These are phyloP conservation scores for Acrossocheilus fasciatus DNA, from an alignment of 2,797 vertebrate species.

Conservation along the genomic window DNA sequence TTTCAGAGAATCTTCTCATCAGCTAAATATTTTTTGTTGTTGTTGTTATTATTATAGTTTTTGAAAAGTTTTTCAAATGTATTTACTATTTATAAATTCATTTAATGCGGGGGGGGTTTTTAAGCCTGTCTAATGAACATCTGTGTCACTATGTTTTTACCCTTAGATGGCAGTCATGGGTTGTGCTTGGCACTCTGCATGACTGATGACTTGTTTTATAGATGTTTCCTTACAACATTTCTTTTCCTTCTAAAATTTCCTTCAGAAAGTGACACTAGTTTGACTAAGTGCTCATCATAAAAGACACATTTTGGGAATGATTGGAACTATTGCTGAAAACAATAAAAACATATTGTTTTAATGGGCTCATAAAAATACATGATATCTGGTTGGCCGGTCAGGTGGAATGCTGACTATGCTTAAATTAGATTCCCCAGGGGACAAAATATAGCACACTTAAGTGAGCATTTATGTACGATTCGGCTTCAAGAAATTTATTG, in stretches of 20 bases:
- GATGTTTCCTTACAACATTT: not conserved
- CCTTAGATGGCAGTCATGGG: slow-evolving; percentile 71
- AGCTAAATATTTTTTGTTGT: no score
- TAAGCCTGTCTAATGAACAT: not conserved
- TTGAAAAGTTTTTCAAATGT: no score
- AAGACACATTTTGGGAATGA: slow-evolving; percentile 9
- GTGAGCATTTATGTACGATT: slow-evolving; percentile 69
- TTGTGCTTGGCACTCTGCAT: slow-evolving; percentile 46
- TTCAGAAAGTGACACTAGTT: slow-evolving; percentile 2
- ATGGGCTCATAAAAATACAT: slow-evolving; percentile 39
- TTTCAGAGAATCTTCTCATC: no score
- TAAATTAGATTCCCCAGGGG: slow-evolving; percentile 40
- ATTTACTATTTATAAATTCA: not conserved
- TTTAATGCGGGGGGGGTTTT: not conserved
- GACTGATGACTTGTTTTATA: not conserved
- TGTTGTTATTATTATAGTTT: no score
- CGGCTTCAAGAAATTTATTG: slow-evolving; percentile 58
- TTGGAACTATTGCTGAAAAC: not conserved
- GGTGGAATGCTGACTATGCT: slow-evolving; percentile 45
- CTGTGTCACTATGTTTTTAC: slow-evolving; percentile 1
- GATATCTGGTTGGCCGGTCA: slow-evolving; percentile 20
- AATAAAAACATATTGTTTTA: slow-evolving; percentile 34
- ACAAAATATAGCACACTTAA: slow-evolving; percentile 63
- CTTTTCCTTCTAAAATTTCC: not conserved
- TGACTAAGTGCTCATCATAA: slow-evolving; percentile 4